phyloP scores from a whole-genome alignment of 2,797 vertebrate genomes.

The Prionace glauca region DNA sequence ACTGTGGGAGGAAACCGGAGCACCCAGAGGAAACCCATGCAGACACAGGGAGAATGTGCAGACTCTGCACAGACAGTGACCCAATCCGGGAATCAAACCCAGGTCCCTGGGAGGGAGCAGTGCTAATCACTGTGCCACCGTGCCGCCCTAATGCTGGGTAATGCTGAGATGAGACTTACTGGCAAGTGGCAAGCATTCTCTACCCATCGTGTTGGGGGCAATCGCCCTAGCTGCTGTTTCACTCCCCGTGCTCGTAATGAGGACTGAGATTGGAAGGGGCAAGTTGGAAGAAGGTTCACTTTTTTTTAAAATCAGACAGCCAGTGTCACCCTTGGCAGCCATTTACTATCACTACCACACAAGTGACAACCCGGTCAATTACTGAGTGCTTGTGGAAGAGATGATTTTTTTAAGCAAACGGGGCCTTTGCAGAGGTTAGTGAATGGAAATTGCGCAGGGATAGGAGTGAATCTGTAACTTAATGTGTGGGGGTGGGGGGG shows the following conservation, averaged over 20 bases:
- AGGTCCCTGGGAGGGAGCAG: too few species aligned
- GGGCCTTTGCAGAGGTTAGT: not conserved
- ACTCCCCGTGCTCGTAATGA: too few species aligned
- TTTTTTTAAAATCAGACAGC: not conserved
- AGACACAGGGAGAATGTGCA: too few species aligned
- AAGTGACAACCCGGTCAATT: not conserved
- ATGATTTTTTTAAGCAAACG: not conserved
- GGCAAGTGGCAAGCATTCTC: not conserved
- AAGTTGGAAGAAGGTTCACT: not conserved
- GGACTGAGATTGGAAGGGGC: not conserved
- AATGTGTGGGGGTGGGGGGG: slow-evolving; percentile 41
- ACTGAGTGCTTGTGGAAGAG: not conserved
- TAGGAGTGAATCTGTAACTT: slow-evolving; percentile 4
- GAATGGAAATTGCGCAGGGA: not conserved
- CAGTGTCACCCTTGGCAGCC: not conserved
- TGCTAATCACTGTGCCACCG: too few species aligned
- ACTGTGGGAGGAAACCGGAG: too few species aligned
- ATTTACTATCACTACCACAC: not conserved
- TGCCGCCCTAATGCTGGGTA: too few species aligned
- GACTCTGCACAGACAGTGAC: too few species aligned
- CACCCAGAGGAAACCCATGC: too few species aligned
- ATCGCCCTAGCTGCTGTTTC: not conserved
- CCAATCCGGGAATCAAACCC: too few species aligned
- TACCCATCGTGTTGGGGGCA: not conserved
- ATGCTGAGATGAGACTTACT: not conserved